Evolutionary conservation across 2,888 invertebrate genomes (phyloP).

Genomic region (Ennomos erosarius): DNA sequence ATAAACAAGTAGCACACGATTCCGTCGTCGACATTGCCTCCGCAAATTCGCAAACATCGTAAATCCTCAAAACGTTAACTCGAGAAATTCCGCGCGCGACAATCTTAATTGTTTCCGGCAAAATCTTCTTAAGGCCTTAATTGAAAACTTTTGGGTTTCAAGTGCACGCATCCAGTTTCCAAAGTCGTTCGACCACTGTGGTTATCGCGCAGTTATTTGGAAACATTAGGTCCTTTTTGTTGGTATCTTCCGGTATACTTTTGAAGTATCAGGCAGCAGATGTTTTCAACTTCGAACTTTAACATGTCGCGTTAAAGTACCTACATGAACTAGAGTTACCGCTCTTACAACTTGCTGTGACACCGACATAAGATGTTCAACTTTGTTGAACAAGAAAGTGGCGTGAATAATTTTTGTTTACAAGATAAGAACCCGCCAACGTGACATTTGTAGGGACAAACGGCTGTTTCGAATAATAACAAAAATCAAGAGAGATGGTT

Average conservation of each 20-base stretch:
- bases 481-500: too few relatives aligned
- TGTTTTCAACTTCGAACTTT: too few relatives aligned
- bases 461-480: too few relatives aligned
- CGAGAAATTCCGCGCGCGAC: constrained; percentile 27
- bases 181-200: constrained; percentile 16
- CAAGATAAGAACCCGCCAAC: too few relatives aligned
- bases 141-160: constrained; percentile 28
- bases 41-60: constrained; percentile 19
- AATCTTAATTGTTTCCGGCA: constrained; percentile 29
- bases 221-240: background rate
- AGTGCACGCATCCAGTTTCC: constrained; percentile 16
- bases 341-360: too few relatives aligned
- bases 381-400: too few relatives aligned
- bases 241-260: constrained; percentile 4
- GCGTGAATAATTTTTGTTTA: too few relatives aligned
- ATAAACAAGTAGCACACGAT: constrained; percentile 13
- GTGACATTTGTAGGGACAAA: too few relatives aligned
- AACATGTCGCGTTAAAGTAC: too few relatives aligned
- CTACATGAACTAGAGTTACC: too few relatives aligned
- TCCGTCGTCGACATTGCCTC: constrained; percentile 8
- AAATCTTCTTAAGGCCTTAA: constrained; percentile 31
- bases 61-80: constrained; percentile 20
- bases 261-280: background rate
- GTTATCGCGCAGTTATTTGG: constrained; percentile 11
- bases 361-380: too few relatives aligned